Conservation (phyloP, 1,140 invertebrate genomes). For the Streblospio benedicti region DNA sequence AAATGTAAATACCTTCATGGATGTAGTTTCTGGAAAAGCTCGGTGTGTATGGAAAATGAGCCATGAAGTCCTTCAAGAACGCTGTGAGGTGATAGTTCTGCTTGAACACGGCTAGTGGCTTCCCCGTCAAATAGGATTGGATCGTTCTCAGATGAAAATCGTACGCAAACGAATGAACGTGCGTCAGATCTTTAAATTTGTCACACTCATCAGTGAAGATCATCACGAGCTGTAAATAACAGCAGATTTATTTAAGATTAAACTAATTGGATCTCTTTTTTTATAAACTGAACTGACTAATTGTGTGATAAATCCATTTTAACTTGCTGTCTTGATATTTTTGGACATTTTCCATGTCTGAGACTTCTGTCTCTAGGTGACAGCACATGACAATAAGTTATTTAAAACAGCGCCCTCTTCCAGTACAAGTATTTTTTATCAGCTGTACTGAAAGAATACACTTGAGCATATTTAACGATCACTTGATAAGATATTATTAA, state of each 20-base stretch:
- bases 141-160: slow-evolving; percentile 74
- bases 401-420: no score
- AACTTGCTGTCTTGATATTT: no score
- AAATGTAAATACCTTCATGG: slow-evolving; percentile 54
- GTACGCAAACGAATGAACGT: slow-evolving; percentile 79
- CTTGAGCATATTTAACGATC: no score
- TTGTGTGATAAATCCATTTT: no score
- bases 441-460: no score
- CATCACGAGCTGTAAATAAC: slow-evolving; percentile 53
- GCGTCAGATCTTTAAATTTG: slow-evolving; percentile 61
- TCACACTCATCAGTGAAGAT: slow-evolving; percentile 71
- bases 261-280: no score
- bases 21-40: slow-evolving; percentile 72
- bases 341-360: no score
- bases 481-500: no score
- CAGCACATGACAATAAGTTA: no score
- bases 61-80: slow-evolving; percentile 73
- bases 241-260: not conserved
- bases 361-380: no score
- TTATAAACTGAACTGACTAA: no score
- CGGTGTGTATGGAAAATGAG: slow-evolving; percentile 74
- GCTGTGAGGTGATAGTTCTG: slow-evolving; percentile 66
- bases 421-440: no score
- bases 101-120: slow-evolving; percentile 52
- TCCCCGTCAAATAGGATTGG: slow-evolving; percentile 58